Percentiles rank a stretch among this genome's conserved stretches.
phyloP scores from a whole-genome alignment of 2,113 vertebrate species.

The Semnornis frantzii region DNA sequence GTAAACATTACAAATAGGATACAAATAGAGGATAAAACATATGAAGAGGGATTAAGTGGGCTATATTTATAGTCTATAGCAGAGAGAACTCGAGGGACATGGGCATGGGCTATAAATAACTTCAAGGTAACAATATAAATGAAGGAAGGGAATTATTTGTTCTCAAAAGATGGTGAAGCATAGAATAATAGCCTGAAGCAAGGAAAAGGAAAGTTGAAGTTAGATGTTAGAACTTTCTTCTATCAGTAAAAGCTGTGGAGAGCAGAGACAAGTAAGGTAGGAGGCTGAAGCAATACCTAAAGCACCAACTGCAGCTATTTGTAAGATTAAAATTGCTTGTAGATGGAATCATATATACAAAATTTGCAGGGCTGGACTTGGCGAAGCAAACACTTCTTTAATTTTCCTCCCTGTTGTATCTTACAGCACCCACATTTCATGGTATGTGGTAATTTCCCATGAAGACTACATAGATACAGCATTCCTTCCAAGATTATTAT shows the following conservation, averaged over 20 bases:
- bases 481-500: background rate
- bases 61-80: constrained; percentile 67
- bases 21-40: constrained; percentile 61
- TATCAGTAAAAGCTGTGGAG: background rate
- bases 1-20: constrained; percentile 20
- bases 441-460: background rate
- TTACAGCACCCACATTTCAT: background rate
- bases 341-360: background rate
- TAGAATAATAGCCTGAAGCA: constrained; percentile 41
- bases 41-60: constrained; percentile 62
- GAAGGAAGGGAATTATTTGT: constrained; percentile 70
- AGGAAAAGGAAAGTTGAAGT: constrained; percentile 28
- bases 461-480: background rate
- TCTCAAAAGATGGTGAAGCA: constrained; percentile 46
- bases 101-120: constrained; percentile 69
- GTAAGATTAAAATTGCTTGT: background rate
- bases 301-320: background rate
- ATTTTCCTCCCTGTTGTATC: background rate
- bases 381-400: background rate
- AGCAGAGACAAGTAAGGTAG: background rate
- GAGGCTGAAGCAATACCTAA: constrained; percentile 4
- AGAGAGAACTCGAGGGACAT: constrained; percentile 36
- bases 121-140: constrained; percentile 71
- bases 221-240: constrained; percentile 16
- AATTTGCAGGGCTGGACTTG: background rate